Evolutionary conservation across 1,140 invertebrate genomes (phyloP).

Genomic region (Dinoponera quadriceps): DNA sequence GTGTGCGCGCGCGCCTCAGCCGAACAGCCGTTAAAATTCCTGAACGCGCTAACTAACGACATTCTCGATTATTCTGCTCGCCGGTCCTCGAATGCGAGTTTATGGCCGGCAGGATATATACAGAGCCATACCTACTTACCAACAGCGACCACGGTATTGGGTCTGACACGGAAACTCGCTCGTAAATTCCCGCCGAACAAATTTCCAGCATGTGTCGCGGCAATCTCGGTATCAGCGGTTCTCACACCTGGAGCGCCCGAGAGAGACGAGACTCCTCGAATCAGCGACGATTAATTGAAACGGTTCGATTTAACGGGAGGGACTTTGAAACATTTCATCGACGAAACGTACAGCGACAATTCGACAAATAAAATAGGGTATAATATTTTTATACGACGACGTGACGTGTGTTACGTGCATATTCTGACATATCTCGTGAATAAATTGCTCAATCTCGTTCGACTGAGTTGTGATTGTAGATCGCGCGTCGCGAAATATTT

Average conservation of each 20-base stretch:
- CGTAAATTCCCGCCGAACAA: conserved; percentile 81
- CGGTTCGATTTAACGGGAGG: background rate
- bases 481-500: no score
- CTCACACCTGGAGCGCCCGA: conserved; percentile 56
- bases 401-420: no score
- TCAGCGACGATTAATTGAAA: background rate
- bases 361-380: background rate
- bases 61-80: conserved; percentile 74
- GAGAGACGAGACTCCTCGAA: background rate
- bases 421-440: no score
- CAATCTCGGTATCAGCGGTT: conserved; percentile 75
- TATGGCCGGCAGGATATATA: conserved; percentile 73
- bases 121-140: conserved; percentile 72
- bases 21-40: conserved; percentile 76
- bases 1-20: conserved; percentile 16
- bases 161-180: conserved; percentile 79
- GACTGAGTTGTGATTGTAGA: no score
- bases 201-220: conserved; percentile 80
- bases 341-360: background rate
- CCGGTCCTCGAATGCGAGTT: conserved; percentile 71
- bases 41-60: conserved; percentile 75
- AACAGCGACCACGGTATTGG: conserved; percentile 74
- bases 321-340: background rate
- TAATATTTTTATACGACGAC: no score
- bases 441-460: no score